A percentile compares a stretch with the other conserved stretches of the same genome.
Evolutionary conservation across 2,113 vertebrate species (phyloP).

Genomic region (Chlorodrepanis virens): DNA sequence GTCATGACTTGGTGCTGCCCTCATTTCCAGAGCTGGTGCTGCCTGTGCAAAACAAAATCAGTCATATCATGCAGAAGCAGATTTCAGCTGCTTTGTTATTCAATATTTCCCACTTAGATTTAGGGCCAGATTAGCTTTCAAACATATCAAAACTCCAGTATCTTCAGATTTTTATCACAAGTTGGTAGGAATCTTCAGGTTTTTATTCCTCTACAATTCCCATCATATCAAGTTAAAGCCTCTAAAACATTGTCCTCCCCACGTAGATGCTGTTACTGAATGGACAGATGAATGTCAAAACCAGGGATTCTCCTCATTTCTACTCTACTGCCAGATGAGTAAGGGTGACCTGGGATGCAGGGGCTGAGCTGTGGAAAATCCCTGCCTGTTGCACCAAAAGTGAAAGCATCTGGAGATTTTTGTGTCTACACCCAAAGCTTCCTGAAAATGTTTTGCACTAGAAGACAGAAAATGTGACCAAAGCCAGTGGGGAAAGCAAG

Average conservation of each 20-base stretch:
- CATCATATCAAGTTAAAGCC: background rate
- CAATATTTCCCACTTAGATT: background rate
- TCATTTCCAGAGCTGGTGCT: background rate
- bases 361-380: background rate
- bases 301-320: background rate
- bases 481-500: background rate
- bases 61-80: background rate
- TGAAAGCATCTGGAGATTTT: background rate
- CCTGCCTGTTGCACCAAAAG: background rate
- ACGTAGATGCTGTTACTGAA: background rate
- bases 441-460: slow-evolving; percentile 52
- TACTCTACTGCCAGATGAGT: background rate
- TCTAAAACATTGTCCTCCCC: background rate
- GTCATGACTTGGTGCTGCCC: accelerated
- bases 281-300: background rate
- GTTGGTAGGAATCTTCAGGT: background rate
- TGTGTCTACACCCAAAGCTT: background rate
- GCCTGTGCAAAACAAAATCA: background rate
- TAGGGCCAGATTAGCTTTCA: background rate
- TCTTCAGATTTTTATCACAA: background rate
- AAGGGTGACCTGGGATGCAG: background rate
- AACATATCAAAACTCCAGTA: background rate
- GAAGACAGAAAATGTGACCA: background rate
- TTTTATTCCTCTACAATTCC: background rate
- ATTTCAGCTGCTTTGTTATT: background rate